Evolutionary conservation across 2,797 vertebrate species (phyloP), one percentile per base, ranked within the genome.

Genomic region (Characodon lateralis): DNA sequence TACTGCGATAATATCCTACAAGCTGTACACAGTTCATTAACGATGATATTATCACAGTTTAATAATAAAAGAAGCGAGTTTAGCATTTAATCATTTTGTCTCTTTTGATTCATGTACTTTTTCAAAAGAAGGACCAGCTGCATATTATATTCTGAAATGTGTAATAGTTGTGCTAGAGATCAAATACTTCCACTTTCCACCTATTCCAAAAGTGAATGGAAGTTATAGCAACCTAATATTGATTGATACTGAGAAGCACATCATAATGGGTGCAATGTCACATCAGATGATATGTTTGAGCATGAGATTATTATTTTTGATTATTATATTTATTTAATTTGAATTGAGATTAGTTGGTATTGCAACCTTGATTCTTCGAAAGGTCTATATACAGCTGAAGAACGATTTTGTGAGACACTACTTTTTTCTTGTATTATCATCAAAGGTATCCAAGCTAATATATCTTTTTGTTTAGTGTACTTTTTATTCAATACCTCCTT

Each of bases 61-160:
- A 74, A 48, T 13, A 46, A 50, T 70, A 70, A 70, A 14, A 48
- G 59, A 18, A 58, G 35, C 39, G n/a, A 68, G 24, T 68, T 65
- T 18, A 58, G 18, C 4, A 10, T 43, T 70, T 76, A 13, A 70
- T 70, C 53, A 58, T 72, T 46, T 73, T 61, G 28, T 39, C 16
- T 39, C 41, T 43, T 46, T 35, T 53, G 12, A 43, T 46, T 20
- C 35, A 39, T 3, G 12, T 55, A 69, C 43, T 48, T 68, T 48
- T 69, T 12, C 16, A 5, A 55, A 43, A 1, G 6, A 13, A 28
- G 6, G 28, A 43, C 6, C 6, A 48, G 14, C 41, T 26, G 12
- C 26, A 48, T 46, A 43, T 46, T 16, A 26, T 4, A 26, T 48
- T 16, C 2, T 16, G 12, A 7, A 69, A 69, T 16, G 9, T 69